Evolutionary conservation across 2,888 invertebrate species (phyloP), one percentile per base, ranked within the genome.

Genomic region (Polydesmus complanatus): DNA sequence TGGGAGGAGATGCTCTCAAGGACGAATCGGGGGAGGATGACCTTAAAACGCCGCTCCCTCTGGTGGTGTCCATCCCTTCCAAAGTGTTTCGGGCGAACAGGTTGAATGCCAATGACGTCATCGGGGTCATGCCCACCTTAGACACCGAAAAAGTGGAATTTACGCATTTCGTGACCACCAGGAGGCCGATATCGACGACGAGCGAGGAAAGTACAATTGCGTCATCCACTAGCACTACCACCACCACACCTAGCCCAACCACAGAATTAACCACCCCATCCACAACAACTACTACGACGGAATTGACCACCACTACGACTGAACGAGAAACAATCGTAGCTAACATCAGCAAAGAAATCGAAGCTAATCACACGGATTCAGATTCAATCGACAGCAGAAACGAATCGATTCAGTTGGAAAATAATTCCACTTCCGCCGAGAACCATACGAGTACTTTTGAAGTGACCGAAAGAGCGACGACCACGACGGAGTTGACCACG

Each of bases 81-180:
- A 62, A 62, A 60, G 62, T 62, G 3, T 55, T 27, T 23, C 52
- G 62, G 21, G 60, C 60, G 26, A 62, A 60, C 23, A 60, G 48
- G 54, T 18, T 60, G 11, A 54, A 54, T n/a, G 27, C 54, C 19
- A 60, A 62, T 27, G 56, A 56, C 26, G 54, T 60, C 14, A 37
- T 54, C 48, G 27, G 21, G 11, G 3, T n/a, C 27, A n/a, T 25
- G 54, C 27, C 54, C 5, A 54, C n/a, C 3, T 25, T 25, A 26
- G 27, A 25, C 14, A 54, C 54, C 3, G 23, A 25, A 22, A 19
- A 19, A 51, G 11, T 22, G 8, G 22, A 51, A 8, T 19, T 11
- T 51, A 22, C 22, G 51, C 51, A 8, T 11, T 51, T 22, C n/a
- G n/a, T 19, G 5, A 11, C 51, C 5, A 54, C 54, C 3, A 14